phyloP scores from a whole-genome alignment of 2,888 invertebrate species.

The Tyria jacobaeae region DNA sequence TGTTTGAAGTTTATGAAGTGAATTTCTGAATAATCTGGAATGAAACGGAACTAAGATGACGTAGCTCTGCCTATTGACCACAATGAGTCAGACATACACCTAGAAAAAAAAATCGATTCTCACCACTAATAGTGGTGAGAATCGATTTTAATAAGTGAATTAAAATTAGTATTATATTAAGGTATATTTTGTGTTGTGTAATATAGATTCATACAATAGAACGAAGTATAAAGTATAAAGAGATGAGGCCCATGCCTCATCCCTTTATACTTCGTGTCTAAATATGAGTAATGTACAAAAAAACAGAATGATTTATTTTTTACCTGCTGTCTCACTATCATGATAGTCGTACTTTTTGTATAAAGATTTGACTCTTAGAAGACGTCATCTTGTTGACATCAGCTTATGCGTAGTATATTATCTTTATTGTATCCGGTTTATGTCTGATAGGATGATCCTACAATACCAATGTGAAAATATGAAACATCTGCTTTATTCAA shows the following conservation, averaged over 20 bases:
- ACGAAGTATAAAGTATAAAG: no score
- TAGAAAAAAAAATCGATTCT: neutral
- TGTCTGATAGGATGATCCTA: conserved; percentile 58
- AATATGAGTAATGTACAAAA: conserved; percentile 39
- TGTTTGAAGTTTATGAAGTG: neutral
- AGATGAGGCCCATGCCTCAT: conserved; percentile 12
- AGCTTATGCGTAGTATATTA: conserved; percentile 66
- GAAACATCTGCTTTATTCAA: conserved; percentile 60
- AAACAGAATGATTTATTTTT: conserved; percentile 41
- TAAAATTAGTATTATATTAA: neutral
- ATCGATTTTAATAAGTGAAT: conserved; percentile 1
- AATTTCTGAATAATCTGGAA: neutral
- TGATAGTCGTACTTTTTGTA: conserved; percentile 59
- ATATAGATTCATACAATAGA: conserved; percentile 2
- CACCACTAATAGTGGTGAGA: neutral
- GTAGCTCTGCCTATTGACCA: neutral
- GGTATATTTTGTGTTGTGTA: conserved; percentile 1
- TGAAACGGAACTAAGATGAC: neutral
- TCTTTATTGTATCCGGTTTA: conserved; percentile 72
- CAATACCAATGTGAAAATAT: conserved; percentile 57
- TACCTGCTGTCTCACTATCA: conserved; percentile 43
- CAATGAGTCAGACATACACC: neutral
- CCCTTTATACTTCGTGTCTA: conserved; percentile 22
- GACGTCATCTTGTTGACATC: conserved; percentile 81
- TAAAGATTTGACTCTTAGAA: conserved; percentile 54